Base-by-base conservation (phyloP, 2,888 invertebrate species). In the Clunio marinus region DNA sequence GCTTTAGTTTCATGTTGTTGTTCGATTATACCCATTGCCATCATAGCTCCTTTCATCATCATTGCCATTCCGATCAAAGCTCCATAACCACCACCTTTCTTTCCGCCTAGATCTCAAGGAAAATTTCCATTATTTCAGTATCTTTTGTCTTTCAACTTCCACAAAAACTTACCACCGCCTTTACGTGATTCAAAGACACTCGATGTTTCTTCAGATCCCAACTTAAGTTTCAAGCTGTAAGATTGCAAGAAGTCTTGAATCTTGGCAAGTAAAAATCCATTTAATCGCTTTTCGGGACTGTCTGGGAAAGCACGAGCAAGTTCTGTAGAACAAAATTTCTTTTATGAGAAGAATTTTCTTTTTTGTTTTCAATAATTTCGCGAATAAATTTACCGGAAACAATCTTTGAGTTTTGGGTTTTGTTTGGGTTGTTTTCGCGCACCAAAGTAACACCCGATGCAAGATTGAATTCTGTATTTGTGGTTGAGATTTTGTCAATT, bases 371-470 rank as follows among this genome's bases (percentile, higher is more conserved):
- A 58, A 35, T 24, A 32, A 22, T 58, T 27, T 66, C 24, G 1
- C 22, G 20, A 17, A 17, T 28, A 65, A 20, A 15, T 55, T 71
- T 71, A 79, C 79, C 83, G 0, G 88, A 86, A 71, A 89, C 87
- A 46, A 89, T 83, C 71, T 89, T 88, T 1, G 86, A 82, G 0
- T 83, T 81, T 67, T 83, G 82, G 0, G 82, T 74, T 69, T 82
- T 81, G 59, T 85, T 85, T 27, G 84, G 81, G 15, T 82, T 83
- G 24, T 79, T 77, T 75, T 88, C 88, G 70, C 86, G 86, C 41
- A 90, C 85, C 22, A 92, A 82, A 72, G 86, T 86, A 1, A 92
- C 82, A 70, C 91, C 91, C 0, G 91, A 88, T 7, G 89, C 74
- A 10, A 92, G 82, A 70, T 82, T 83, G 3, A 88, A 82, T 75